phyloP scores from a whole-genome alignment of 2,113 vertebrate genomes.

The Elanus axillaris region DNA sequence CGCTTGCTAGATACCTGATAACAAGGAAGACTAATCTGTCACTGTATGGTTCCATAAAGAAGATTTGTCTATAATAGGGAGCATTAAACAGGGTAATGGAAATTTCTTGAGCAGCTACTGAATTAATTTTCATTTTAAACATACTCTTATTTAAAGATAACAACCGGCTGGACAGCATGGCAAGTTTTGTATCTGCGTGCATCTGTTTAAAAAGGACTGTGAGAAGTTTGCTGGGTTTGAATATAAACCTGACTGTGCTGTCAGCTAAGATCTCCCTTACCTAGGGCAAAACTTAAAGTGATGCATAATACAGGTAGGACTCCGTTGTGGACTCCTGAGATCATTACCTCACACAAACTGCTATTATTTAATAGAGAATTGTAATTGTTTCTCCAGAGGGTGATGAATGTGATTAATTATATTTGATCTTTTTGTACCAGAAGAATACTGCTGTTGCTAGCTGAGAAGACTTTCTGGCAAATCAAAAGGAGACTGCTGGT shows the following conservation, averaged over 20 bases:
- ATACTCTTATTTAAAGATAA: conserved; percentile 30
- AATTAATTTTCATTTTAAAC: conserved; percentile 60
- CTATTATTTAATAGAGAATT: not conserved
- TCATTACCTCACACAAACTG: not conserved
- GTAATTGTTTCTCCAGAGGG: conserved; percentile 13
- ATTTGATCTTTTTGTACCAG: conserved; percentile 4
- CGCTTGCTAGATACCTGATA: conserved; percentile 46
- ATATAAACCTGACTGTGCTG: not conserved
- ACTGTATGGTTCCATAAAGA: conserved; percentile 41
- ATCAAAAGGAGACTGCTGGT: conserved; percentile 25
- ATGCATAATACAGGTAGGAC: not conserved
- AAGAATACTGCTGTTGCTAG: not conserved
- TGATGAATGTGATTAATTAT: not conserved
- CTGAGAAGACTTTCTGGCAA: conserved; percentile 21
- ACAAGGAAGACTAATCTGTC: conserved; percentile 41
- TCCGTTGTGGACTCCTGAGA: not conserved
- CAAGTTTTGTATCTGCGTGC: not conserved
- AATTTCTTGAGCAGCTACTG: conserved; percentile 32
- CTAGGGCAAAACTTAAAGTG: not conserved
- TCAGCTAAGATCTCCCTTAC: not conserved
- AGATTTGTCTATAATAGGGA: conserved; percentile 41
- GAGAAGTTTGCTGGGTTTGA: not conserved
- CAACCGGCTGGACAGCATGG: not conserved
- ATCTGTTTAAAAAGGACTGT: not conserved
- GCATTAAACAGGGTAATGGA: conserved; percentile 37